These are phyloP conservation scores for Dasyprocta punctata DNA, from an alignment of 2,113 vertebrate species.

Conservation along the genomic window DNA sequence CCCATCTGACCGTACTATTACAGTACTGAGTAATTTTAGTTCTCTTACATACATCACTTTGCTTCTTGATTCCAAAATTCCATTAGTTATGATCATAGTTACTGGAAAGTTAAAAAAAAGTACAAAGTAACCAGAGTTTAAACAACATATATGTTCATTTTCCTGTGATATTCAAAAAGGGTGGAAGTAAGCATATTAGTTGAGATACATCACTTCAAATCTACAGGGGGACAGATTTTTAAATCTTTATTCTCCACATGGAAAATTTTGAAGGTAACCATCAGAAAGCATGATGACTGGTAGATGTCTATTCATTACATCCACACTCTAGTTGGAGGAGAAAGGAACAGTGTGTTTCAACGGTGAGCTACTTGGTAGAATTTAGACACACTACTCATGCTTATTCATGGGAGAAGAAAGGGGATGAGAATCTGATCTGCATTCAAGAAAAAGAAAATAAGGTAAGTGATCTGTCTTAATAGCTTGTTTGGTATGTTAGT, in stretches of 20 bases:
- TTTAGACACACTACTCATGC: background rate
- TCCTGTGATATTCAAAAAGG: background rate
- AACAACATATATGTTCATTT: background rate
- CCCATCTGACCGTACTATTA: background rate
- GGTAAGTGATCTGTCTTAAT: background rate
- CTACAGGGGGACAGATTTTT: accelerated
- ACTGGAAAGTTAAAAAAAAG: background rate
- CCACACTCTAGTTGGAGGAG: background rate
- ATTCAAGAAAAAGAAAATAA: background rate
- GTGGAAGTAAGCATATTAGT: background rate
- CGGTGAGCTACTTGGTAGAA: background rate
- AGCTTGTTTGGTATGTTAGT: background rate
- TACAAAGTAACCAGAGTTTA: background rate
- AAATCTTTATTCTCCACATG: background rate
- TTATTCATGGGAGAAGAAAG: background rate
- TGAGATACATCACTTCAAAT: background rate
- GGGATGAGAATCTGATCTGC: background rate
- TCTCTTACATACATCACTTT: background rate
- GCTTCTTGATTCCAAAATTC: background rate
- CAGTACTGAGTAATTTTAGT: background rate
- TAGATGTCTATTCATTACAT: background rate
- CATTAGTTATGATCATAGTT: background rate
- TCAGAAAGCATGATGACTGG: background rate
- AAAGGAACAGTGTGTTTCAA: background rate
- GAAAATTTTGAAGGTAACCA: background rate